phyloP scores from a whole-genome alignment of 2,797 vertebrate species.

The Pseudotriccus pelzelni region DNA sequence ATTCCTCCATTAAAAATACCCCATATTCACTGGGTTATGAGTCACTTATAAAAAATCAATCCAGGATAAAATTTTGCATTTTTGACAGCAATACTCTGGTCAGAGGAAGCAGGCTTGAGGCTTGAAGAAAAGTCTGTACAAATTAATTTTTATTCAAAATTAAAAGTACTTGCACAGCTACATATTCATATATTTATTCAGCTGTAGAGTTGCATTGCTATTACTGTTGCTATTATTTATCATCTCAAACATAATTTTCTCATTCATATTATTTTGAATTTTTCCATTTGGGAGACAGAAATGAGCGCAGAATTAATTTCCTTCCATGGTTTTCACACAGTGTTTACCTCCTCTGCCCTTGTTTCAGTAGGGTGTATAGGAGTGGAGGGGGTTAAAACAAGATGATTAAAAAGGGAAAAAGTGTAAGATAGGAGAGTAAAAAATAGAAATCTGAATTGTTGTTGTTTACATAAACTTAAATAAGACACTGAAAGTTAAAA shows the following conservation, averaged over 20 bases:
- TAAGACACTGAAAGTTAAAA: neutral
- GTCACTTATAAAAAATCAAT: neutral
- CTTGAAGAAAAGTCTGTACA: neutral
- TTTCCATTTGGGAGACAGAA: neutral
- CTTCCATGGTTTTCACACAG: neutral
- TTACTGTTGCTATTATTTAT: neutral
- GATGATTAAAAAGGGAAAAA: neutral
- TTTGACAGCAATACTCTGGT: neutral
- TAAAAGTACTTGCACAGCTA: neutral
- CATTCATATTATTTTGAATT: neutral
- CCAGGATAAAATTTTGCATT: neutral
- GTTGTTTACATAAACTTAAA: neutral
- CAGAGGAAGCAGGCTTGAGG: neutral
- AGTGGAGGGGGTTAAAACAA: neutral
- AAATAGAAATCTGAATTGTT: neutral
- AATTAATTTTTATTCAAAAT: neutral
- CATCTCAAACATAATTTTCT: neutral
- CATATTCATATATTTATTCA: neutral
- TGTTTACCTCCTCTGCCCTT: neutral
- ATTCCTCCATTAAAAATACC: slow-evolving; percentile 22
- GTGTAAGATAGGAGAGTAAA: neutral
- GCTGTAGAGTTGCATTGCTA: neutral
- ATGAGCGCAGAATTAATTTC: neutral
- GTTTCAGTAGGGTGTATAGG: neutral
- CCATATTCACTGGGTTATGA: slow-evolving; percentile 3